A percentile compares a stretch with the other conserved stretches of the same genome.
Evolutionary conservation across 2,113 vertebrate species (phyloP).

Genomic region (Thinocorus orbignyianus): DNA sequence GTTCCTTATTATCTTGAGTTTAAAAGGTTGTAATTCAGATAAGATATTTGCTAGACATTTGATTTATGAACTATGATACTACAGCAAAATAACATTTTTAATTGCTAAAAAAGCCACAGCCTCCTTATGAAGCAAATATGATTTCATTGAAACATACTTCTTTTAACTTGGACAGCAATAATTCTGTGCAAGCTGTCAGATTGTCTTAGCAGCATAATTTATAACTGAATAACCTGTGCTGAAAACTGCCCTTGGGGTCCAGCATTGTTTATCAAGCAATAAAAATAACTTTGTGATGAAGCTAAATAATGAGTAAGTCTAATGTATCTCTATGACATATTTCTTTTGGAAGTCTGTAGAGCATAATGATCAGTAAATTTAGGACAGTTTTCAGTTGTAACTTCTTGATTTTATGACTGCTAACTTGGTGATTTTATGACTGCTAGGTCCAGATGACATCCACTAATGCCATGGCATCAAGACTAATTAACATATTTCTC

Average conservation of each 20-base stretch:
- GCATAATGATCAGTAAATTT: background rate
- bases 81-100: background rate
- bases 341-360: background rate
- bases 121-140: background rate
- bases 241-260: background rate
- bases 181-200: background rate
- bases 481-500: background rate
- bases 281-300: conserved; percentile 9
- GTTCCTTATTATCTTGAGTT: background rate
- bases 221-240: background rate
- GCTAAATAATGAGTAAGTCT: background rate
- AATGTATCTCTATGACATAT: background rate
- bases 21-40: background rate
- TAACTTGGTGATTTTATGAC: background rate
- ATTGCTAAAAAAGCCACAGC: background rate
- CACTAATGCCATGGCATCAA: background rate
- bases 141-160: background rate
- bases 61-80: background rate
- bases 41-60: background rate
- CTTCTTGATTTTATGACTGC: background rate
- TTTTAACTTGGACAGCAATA: background rate
- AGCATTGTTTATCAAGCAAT: background rate
- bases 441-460: background rate
- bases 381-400: background rate
- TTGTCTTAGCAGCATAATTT: background rate